These are phyloP conservation scores for Lithophane socia DNA, from an alignment of 2,888 invertebrate species.

Conservation along the genomic window DNA sequence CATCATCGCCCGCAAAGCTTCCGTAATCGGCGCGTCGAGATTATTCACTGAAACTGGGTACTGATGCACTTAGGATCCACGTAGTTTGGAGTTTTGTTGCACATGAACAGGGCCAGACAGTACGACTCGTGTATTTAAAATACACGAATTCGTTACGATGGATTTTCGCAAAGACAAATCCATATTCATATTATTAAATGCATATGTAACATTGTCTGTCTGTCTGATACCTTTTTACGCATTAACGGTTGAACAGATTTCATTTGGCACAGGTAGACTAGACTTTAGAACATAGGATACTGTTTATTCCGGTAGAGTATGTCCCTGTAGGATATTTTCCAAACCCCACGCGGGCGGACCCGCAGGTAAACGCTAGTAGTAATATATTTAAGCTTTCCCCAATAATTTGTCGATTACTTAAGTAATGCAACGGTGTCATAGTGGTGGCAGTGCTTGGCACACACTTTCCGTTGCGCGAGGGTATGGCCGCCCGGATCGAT, in stretches of 20 bases:
- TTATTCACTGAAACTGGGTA: slow-evolving; percentile 17
- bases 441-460: slow-evolving; percentile 64
- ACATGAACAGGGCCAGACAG: not conserved
- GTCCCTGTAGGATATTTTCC: not conserved
- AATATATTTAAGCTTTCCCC: not conserved
- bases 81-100: not conserved
- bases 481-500: slow-evolving; percentile 88
- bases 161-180: not conserved
- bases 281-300: not conserved
- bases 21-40: slow-evolving; percentile 20
- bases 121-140: not conserved
- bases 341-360: too few relatives aligned
- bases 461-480: slow-evolving; percentile 89
- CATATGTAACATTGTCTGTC: not conserved
- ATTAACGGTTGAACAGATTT: not conserved
- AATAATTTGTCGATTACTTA: slow-evolving; percentile 7
- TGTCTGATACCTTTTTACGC: not conserved
- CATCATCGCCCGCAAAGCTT: slow-evolving; percentile 18
- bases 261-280: not conserved
- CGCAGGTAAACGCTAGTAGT: not conserved
- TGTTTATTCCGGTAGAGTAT: not conserved
- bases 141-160: not conserved
- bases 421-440: slow-evolving; percentile 46
- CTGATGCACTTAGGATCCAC: slow-evolving; percentile 14
- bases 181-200: not conserved